Evolutionary conservation across 2,113 vertebrate genomes (phyloP).

Genomic region (Mesocricetus auratus): DNA sequence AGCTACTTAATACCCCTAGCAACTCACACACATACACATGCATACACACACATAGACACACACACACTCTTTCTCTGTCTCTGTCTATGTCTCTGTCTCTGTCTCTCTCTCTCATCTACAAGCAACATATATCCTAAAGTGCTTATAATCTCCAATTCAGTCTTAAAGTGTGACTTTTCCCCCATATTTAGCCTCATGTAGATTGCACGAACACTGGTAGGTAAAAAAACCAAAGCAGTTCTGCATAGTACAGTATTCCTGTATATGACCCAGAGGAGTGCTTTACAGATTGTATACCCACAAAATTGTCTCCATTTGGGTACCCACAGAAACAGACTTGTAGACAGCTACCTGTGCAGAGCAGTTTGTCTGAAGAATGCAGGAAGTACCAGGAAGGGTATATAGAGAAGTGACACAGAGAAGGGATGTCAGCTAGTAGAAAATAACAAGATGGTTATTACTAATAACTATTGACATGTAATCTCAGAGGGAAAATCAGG

Average conservation of each 20-base stretch:
- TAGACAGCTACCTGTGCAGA: constrained; percentile 14
- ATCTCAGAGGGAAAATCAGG: background rate
- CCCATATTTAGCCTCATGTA: constrained; percentile 21
- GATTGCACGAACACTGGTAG: background rate
- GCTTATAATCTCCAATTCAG: background rate
- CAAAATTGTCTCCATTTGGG: constrained; percentile 4
- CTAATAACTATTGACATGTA: background rate
- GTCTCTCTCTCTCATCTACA: background rate
- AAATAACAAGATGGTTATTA: background rate
- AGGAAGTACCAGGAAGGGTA: background rate
- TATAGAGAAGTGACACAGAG: background rate
- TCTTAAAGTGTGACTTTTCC: constrained; percentile 42
- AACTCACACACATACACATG: background rate
- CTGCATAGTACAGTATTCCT: background rate
- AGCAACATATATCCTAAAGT: background rate
- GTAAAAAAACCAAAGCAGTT: background rate
- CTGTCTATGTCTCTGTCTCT: too few relatives aligned
- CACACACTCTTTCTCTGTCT: too few relatives aligned
- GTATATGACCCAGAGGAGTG: background rate
- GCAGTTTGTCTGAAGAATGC: constrained; percentile 37
- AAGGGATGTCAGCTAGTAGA: background rate
- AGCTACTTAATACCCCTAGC: background rate
- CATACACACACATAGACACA: background rate
- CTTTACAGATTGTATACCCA: constrained; percentile 31
- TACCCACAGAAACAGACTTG: background rate